Evolutionary conservation across 2,797 vertebrate species (phyloP).

Genomic region (Chrysolophus pictus): DNA sequence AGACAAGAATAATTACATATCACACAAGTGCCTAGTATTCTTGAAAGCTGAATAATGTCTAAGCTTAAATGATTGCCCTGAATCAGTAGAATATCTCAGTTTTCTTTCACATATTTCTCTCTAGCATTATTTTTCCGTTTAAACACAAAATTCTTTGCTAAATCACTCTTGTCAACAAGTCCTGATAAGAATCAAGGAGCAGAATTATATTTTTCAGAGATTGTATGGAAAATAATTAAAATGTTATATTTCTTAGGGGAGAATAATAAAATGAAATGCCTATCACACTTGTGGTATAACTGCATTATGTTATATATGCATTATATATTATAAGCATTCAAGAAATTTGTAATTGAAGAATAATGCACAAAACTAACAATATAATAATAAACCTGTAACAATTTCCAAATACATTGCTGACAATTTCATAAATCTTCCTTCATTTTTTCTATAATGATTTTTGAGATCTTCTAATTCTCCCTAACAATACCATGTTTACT

Average conservation of each 20-base stretch:
- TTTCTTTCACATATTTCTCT: not conserved
- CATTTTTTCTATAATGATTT: not conserved
- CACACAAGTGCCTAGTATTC: not conserved
- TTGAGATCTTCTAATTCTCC: not conserved
- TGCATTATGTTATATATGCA: not conserved
- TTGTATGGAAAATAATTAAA: not conserved
- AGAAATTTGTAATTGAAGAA: not conserved
- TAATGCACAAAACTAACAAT: not conserved
- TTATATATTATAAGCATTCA: not conserved
- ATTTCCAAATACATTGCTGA: not conserved
- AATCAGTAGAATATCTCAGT: not conserved
- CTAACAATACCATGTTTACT: not conserved
- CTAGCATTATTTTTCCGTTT: not conserved
- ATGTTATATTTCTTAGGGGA: not conserved
- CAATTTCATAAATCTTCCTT: not conserved
- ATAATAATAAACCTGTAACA: not conserved
- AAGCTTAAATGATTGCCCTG: not conserved
- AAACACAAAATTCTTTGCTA: not conserved
- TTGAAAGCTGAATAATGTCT: not conserved
- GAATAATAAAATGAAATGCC: not conserved
- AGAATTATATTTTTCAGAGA: not conserved
- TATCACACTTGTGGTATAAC: not conserved
- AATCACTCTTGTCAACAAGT: not conserved
- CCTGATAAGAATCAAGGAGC: not conserved
- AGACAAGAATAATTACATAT: not conserved